Conservation (phyloP, 2,888 invertebrate species). For the Oligia fasciuncula region DNA sequence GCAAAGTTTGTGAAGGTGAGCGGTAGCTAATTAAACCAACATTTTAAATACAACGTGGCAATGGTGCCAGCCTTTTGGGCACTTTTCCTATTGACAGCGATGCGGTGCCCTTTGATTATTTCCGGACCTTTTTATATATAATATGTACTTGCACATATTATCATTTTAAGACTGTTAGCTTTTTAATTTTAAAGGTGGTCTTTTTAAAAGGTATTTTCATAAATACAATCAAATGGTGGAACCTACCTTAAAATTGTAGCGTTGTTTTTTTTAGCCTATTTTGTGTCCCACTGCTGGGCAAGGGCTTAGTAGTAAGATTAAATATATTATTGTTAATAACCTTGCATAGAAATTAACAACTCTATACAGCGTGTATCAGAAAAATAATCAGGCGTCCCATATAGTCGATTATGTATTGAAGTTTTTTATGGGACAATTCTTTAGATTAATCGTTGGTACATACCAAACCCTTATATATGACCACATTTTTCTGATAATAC, state of each 20-base stretch:
- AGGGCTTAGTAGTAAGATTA: no score
- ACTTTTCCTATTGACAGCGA: neutral
- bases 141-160: no score
- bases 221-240: no score
- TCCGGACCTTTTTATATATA: no score
- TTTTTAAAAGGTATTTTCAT: no score
- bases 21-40: neutral
- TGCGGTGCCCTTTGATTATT: neutral
- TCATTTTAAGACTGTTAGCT: no score
- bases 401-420: no score
- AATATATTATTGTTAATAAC: no score
- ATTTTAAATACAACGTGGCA: neutral
- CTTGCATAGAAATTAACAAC: neutral
- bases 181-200: no score
- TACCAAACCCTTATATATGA: neutral
- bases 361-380: neutral
- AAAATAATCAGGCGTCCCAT: neutral
- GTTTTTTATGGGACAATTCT: neutral
- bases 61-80: neutral
- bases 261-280: no score
- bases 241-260: no score
- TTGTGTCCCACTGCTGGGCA: no score
- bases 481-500: neutral
- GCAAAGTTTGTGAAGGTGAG: conserved; percentile 8
- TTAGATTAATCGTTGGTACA: neutral